Evolutionary conservation across 2,888 invertebrate species (phyloP), one percentile per base, ranked within the genome.

Genomic region (Deilephila elpenor): DNA sequence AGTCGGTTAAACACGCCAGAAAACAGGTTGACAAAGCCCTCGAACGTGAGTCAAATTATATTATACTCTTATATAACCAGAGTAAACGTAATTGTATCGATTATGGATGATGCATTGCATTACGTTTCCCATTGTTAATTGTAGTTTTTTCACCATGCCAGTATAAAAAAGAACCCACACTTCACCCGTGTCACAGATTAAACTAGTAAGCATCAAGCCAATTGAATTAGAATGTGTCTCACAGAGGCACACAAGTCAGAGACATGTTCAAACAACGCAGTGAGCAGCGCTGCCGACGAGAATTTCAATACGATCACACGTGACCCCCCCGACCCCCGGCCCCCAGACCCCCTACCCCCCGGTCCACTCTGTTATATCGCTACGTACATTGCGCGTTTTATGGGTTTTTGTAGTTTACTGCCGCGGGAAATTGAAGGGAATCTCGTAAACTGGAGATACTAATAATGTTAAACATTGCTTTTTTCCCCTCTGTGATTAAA

Each of bases 381-480:
- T n/a, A 25, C 67, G 67, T 67, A 67, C 67, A 25, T 67, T 67
- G 67, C 67, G 67, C 20, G 25, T 67, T 67, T 67, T 67, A 67
- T 51, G 67, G 67, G 44, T 67, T 67, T 44, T 67, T 67, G 51
- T 44, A 67, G 67, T 67, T 67, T 67, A 67, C 44, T 44, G 67
- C 67, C 67, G 67, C 44, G 44, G 51, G 67, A 51, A 67, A 67
- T 67, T 67, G 67, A 67, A 67, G 67, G 67, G 32, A 25, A 44
- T 20, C 51, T 67, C 67, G 51, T 67, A 67, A 67, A 67, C 14
- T 20, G 67, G 51, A 67, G 51, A 67, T 44, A 67, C 67, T 67
- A 67, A 67, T 67, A 44, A 67, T 67, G 67, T 67, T 67, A 67
- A 25, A 67, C 67, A 67, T 67, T 67, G 51, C 44, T 44, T 67